Base-by-base conservation (phyloP, 23 tunicate species). In the Diplosoma virens region DNA sequence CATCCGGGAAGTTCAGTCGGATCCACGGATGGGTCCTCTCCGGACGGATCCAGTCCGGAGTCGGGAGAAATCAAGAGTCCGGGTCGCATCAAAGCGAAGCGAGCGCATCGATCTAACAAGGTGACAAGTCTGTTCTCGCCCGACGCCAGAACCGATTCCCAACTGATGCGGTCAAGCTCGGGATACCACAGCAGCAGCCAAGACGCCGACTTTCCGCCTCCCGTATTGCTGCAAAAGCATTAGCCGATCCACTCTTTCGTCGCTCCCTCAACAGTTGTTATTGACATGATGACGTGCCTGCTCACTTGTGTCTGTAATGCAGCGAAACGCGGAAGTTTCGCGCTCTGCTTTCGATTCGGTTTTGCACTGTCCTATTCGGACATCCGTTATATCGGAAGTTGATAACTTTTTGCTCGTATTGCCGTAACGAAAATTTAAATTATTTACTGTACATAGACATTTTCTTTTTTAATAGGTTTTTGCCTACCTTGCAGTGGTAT, bases 401-500 rank as follows among this genome's bases (percentile, higher is more conserved):
- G 18, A 16, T 56, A 18, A 5, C 5, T 56, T 18, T 16, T 23
- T 56, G 25, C 6, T 23, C 20, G n/a, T 27, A 24, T 27, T 23
- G 14, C 28, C 41, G 45, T 11, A 2, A 69, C 34, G 14, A 20
- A 36, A 36, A 11, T 21, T 69, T 69, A 36, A 36, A 27, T 28
- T 36, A 36, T 36, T 37, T 29, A 66, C 79, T 73, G 79, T 73
- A 48, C 34, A 73, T 73, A 73, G 21, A 9, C 11, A 5, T 3
- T 63, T 76, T 37, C 58, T 1, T 63, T 36, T 78, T 27, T 34
- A 28, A 16, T 26, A 20, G 26, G 80, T 59, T 82, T 82, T 82
- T 82, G 73, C 64, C 32, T 73, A 28, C 20, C 11, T 14, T 37
- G 87, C 87, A 82, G 87, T 82, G 87, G 18, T 60, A 82, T 82